Evolutionary conservation across 2,113 vertebrate species (phyloP).

Genomic region (Nannospalax galili): DNA sequence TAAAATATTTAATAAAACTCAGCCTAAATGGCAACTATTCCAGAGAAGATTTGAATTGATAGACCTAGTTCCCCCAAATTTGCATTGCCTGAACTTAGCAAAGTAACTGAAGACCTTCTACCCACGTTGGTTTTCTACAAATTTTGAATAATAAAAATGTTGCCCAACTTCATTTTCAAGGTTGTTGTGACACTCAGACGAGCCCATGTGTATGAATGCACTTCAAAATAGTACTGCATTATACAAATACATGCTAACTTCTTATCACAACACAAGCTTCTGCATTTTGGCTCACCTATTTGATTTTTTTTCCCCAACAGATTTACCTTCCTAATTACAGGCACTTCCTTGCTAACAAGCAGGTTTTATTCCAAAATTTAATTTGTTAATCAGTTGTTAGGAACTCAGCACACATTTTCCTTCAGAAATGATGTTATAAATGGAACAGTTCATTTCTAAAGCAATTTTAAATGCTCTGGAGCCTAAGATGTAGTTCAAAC

Average conservation of each 20-base stretch:
- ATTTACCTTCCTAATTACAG: slow-evolving; percentile 79
- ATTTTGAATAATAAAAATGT: slow-evolving; percentile 12
- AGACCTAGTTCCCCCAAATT: not conserved
- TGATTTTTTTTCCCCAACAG: slow-evolving; percentile 73
- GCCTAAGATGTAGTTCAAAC: slow-evolving; percentile 26
- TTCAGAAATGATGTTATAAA: slow-evolving; percentile 73
- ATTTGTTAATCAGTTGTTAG: slow-evolving; percentile 79
- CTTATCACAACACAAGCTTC: slow-evolving; percentile 66
- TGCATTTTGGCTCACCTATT: slow-evolving; percentile 77
- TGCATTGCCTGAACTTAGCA: not conserved
- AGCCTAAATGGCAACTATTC: not conserved
- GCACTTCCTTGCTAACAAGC: slow-evolving; percentile 72
- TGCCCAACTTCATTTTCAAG: not conserved
- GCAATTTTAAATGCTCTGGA: slow-evolving; percentile 22
- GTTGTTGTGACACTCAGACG: slow-evolving; percentile 32
- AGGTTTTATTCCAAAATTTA: slow-evolving; percentile 78
- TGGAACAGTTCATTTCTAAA: slow-evolving; percentile 65
- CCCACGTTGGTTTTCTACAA: not conserved
- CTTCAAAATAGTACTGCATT: slow-evolving; percentile 8
- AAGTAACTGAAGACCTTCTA: not conserved
- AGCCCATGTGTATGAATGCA: not conserved
- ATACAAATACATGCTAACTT: slow-evolving; percentile 36
- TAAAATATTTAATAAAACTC: not conserved
- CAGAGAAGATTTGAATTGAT: not conserved
- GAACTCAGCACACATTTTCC: slow-evolving; percentile 61